Conservation (phyloP, 2,113 vertebrate species). For the Eolophus roseicapilla region DNA sequence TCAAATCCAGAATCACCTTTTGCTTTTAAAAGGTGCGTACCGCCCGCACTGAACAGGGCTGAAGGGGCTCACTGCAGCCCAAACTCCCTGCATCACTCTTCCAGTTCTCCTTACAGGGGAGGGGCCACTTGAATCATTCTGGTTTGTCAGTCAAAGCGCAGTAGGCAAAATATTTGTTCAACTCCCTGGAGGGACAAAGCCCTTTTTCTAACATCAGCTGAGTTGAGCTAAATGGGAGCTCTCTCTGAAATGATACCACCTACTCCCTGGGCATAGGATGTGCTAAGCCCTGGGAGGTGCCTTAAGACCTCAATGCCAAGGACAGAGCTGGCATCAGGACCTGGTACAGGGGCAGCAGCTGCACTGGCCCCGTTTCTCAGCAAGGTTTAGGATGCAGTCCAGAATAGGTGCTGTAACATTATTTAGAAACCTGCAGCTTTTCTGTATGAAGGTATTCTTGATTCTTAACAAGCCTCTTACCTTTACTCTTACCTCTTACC, state of each 20-base stretch:
- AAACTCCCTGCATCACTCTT: background rate
- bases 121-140: background rate
- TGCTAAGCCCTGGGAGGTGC: background rate
- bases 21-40: background rate
- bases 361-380: background rate
- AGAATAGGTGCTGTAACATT: background rate
- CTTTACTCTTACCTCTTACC: background rate
- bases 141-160: background rate
- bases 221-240: background rate
- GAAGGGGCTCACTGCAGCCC: background rate
- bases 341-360: background rate
- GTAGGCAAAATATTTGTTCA: background rate
- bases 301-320: background rate
- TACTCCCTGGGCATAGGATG: background rate
- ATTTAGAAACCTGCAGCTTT: background rate
- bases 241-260: background rate
- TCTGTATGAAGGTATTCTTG: background rate
- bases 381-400: background rate
- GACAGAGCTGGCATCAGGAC: background rate
- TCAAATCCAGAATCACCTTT: background rate
- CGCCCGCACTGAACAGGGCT: background rate
- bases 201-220: background rate
- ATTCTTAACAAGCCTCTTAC: background rate
- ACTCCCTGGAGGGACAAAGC: background rate
- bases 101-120: background rate